A percentile compares a stretch with the other conserved stretches of the same genome.
Evolutionary conservation across 53 echinoderm and acorn worm species (phyloP).

Genomic region (Holothuria leucospilota): DNA sequence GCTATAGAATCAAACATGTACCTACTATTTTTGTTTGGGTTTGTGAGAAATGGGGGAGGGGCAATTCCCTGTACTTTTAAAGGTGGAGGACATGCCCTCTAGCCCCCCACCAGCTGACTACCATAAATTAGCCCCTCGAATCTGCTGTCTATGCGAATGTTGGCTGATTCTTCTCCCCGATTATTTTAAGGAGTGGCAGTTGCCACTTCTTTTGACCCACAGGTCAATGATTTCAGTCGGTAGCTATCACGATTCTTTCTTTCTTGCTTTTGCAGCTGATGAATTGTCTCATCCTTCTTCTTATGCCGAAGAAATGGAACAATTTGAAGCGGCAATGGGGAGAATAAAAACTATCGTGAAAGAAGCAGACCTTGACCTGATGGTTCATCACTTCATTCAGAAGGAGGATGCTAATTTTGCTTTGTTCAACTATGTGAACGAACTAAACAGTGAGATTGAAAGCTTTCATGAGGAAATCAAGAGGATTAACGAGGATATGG

Average conservation of each 20-base stretch:
- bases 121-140: too few relatives aligned
- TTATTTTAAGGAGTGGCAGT: neutral
- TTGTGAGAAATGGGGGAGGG: too few relatives aligned
- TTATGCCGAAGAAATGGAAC: constrained; percentile 68
- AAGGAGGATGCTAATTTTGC: constrained; percentile 94
- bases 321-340: constrained; percentile 70
- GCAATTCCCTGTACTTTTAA: too few relatives aligned
- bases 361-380: constrained; percentile 72
- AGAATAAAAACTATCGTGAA: constrained; percentile 52
- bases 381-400: constrained; percentile 84
- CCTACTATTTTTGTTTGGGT: too few relatives aligned
- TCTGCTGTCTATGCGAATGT: too few relatives aligned
- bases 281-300: constrained; percentile 67
- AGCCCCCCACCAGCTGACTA: too few relatives aligned
- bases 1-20: too few relatives aligned
- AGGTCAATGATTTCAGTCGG: neutral
- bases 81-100: too few relatives aligned
- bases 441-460: constrained; percentile 87
- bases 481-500: constrained; percentile 67
- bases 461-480: constrained; percentile 78
- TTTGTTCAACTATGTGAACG: constrained; percentile 98
- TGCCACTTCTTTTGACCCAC: too few relatives aligned
- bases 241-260: neutral
- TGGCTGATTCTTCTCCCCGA: too few relatives aligned
- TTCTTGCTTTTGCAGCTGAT: constrained; percentile 26